A percentile compares a stretch with the other conserved stretches of the same genome.
These are phyloP conservation scores for Menidia beryllina DNA, from an alignment of 2,113 vertebrate species.

Conservation along the genomic window DNA sequence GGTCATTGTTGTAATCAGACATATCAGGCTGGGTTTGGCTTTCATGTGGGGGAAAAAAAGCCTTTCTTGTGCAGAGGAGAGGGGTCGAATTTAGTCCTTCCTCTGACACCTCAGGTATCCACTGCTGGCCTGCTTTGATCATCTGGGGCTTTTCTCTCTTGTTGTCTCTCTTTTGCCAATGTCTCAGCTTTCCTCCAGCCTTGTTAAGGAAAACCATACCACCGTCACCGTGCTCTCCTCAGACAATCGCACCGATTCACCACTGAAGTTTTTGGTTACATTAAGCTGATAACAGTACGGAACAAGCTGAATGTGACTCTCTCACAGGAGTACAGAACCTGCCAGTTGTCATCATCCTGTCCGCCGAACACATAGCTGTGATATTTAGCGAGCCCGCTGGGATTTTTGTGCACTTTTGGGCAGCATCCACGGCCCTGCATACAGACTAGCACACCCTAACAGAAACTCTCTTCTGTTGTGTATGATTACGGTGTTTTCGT, in stretches of 20 bases:
- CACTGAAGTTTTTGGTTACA: conserved; percentile 56
- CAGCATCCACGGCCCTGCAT: neutral
- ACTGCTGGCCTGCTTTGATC: conserved; percentile 48
- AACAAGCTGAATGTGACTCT: conserved; percentile 6
- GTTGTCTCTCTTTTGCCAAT: conserved; percentile 14
- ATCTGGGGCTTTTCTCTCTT: conserved; percentile 28
- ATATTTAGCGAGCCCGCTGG: conserved; percentile 27
- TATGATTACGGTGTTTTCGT: neutral
- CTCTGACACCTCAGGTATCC: conserved; percentile 40
- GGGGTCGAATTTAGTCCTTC: conserved; percentile 42
- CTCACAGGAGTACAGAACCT: conserved; percentile 2
- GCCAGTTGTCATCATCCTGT: conserved; percentile 21
- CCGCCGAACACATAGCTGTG: conserved; percentile 22
- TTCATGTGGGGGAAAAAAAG: conserved; percentile 10
- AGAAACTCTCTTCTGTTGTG: neutral
- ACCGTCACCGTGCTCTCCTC: conserved; percentile 9
- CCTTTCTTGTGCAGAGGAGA: conserved; percentile 14
- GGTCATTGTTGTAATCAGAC: conserved; percentile 27
- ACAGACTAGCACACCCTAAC: neutral
- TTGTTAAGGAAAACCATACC: conserved; percentile 25
- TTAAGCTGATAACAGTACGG: conserved; percentile 5
- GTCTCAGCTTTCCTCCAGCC: conserved; percentile 50
- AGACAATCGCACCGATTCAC: neutral
- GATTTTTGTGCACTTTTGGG: conserved; percentile 1
- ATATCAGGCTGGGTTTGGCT: conserved; percentile 13